Evolutionary conservation across 2,113 vertebrate genomes (phyloP), one percentile per base, ranked within the genome.

Genomic region (Oryzias celebensis): DNA sequence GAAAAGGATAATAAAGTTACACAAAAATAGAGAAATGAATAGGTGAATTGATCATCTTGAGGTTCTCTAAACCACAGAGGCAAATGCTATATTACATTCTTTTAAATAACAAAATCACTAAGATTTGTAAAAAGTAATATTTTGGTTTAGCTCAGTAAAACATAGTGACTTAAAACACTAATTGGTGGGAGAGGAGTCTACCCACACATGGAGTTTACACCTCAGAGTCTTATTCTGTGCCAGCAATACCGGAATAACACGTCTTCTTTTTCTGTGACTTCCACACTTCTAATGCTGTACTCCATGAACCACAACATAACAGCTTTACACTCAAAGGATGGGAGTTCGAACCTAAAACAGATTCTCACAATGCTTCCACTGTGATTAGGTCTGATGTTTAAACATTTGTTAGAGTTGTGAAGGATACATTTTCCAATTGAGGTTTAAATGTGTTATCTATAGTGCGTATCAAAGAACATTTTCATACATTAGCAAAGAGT

Each of bases 151-250:
- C 24, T 53, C 58, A 63, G 48, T 49, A 65, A 74, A 75, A 76
- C 49, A 65, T 18, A 31, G 16, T 24, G 62, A 58, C 67, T 61
- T 28, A 52, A 74, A 64, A 72, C 49, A 64, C 65, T 64, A 86
- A 78, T 81, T 77, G 78, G 73, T 47, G 43, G 55, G 24, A 68
- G 62, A 66, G 42, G 52, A 70, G 70, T 83, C 80, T 62, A 62
- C 66, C 73, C 79, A 79, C 78, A 75, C 65, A 57, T 45, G 43
- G 52, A 52, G 71, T 68, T 73, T 68, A 78, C 88, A 81, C 81
- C 73, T 82, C 67, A 45, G 60, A 80, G 66, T 65, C 58, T 6
- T 46, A 52, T 62, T 71, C 75, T 66, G 63, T 49, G 79, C 81
- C 85, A 85, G 66, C 59, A 60, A 16, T 44, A 63, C 50, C 57